These are phyloP conservation scores for Hippopotamyrus pictus DNA, from an alignment of 2,797 vertebrate genomes.

Conservation along the genomic window DNA sequence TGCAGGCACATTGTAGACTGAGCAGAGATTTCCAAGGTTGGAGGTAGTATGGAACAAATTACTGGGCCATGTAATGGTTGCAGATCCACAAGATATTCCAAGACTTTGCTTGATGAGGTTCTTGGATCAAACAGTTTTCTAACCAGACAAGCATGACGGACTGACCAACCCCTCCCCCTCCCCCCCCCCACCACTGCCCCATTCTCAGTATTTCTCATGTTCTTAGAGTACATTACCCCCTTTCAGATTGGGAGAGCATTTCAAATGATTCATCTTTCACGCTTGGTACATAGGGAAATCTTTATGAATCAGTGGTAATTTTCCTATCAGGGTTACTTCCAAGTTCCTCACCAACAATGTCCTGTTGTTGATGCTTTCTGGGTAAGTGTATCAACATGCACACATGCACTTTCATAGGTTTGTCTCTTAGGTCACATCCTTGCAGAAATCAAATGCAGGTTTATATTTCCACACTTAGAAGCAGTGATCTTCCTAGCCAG, in stretches of 20 bases:
- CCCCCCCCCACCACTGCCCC: constrained; percentile 18
- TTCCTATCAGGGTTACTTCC: constrained; percentile 55
- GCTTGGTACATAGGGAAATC: constrained; percentile 43
- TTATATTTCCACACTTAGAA: constrained; percentile 45
- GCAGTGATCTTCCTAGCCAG: constrained; percentile 55
- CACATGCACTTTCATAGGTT: constrained; percentile 43
- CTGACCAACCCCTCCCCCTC: constrained; percentile 27
- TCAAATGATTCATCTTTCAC: constrained; percentile 45
- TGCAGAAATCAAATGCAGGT: constrained; percentile 63
- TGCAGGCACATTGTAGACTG: constrained; percentile 51
- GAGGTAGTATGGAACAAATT: constrained; percentile 58
- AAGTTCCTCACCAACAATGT: constrained; percentile 43
- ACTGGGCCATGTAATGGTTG: constrained; percentile 50
- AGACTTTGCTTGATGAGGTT: constrained; percentile 51
- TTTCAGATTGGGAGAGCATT: constrained; percentile 37
- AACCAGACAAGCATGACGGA: constrained; percentile 45
- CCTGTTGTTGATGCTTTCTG: constrained; percentile 49
- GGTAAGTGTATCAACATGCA: constrained; percentile 66
- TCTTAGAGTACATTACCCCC: constrained; percentile 35
- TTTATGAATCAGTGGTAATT: constrained; percentile 57
- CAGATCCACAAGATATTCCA: constrained; percentile 56
- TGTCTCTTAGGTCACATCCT: constrained; percentile 71
- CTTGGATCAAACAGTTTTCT: constrained; percentile 49
- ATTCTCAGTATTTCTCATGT: constrained; percentile 21
- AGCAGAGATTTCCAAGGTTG: constrained; percentile 49